Conservation (phyloP, 2,888 invertebrate genomes). For the Schizaphis graminum region DNA sequence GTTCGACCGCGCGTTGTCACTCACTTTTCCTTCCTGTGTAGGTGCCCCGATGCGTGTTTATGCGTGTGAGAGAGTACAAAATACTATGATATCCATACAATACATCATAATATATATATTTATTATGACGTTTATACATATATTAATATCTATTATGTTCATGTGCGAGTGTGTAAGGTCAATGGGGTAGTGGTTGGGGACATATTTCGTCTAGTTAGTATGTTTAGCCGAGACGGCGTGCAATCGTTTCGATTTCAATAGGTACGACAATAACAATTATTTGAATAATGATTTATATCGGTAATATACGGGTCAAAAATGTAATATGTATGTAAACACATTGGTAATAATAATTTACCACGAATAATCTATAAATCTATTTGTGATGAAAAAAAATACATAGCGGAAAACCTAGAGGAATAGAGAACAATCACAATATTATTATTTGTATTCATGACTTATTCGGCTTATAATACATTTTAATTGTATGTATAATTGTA, state of each 20-base stretch:
- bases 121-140: background rate
- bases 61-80: background rate
- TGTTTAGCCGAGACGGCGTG: background rate
- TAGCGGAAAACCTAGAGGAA: background rate
- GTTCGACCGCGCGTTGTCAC: background rate
- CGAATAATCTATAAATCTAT: background rate
- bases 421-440: background rate
- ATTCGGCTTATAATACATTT: background rate
- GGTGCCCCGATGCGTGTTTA: background rate
- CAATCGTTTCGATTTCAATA: background rate
- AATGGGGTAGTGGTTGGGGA: background rate
- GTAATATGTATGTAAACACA: background rate
- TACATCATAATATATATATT: background rate
- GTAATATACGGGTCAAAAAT: background rate
- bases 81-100: background rate
- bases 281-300: background rate
- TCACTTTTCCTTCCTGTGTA: background rate
- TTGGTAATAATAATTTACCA: background rate
- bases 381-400: background rate
- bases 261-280: background rate
- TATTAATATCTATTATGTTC: background rate
- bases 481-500: background rate
- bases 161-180: background rate
- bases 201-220: background rate
- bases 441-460: background rate